Evolutionary conservation across 2,797 vertebrate genomes (phyloP).

Genomic region (Apodemus agrarius): DNA sequence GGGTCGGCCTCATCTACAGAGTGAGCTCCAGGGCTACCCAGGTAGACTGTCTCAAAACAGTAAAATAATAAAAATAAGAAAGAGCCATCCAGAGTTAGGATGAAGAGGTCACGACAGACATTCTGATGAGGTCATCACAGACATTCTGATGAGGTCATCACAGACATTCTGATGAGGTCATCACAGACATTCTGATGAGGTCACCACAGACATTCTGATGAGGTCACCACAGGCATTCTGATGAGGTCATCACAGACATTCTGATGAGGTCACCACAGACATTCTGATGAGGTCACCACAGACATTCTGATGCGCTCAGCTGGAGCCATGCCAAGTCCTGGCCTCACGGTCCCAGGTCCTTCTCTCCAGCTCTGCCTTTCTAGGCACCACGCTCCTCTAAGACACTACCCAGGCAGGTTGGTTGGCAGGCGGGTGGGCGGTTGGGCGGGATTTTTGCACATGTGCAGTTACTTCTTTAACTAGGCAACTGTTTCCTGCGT

Average conservation of each 20-base stretch:
- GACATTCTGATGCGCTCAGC: neutral
- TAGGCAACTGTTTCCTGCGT: neutral
- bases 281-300: too few relatives aligned
- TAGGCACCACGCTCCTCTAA: slow-evolving; percentile 25
- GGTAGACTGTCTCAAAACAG: neutral
- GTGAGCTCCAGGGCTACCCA: neutral
- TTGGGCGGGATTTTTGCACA: neutral
- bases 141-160: slow-evolving; percentile 9
- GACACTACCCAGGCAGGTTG: neutral
- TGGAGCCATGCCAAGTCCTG: neutral
- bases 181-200: too few relatives aligned
- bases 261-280: too few relatives aligned
- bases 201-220: neutral
- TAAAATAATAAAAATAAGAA: neutral
- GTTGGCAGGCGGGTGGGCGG: too few relatives aligned
- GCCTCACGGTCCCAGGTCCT: slow-evolving; percentile 46
- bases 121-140: neutral
- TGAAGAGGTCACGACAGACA: slow-evolving; percentile 17
- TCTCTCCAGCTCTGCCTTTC: slow-evolving; percentile 37
- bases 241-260: slow-evolving; percentile 7
- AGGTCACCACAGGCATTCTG: too few relatives aligned
- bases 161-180: neutral
- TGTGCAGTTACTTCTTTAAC: neutral
- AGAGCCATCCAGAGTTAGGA: neutral
- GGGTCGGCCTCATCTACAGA: neutral